Percentiles rank a stretch among this genome's conserved stretches.
These are phyloP conservation scores for Odontesthes bonariensis DNA, from an alignment of 2,113 vertebrate genomes.

Conservation along the genomic window DNA sequence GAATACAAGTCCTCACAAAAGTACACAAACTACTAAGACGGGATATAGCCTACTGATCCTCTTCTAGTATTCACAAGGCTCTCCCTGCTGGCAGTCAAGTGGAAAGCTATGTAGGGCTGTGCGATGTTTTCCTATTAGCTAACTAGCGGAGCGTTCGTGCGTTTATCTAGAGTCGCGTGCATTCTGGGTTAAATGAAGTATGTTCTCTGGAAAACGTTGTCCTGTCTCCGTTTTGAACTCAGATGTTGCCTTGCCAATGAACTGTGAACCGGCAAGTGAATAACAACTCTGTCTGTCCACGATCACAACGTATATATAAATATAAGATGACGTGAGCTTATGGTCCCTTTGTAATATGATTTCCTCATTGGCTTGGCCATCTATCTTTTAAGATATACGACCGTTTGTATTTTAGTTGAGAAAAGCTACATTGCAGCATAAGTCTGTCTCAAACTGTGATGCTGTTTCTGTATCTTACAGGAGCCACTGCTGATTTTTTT, in stretches of 20 bases:
- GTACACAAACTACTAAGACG: background rate
- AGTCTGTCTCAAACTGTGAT: background rate
- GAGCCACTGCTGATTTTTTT: background rate
- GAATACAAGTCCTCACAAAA: background rate
- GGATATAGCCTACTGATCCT: background rate
- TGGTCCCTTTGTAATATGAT: background rate
- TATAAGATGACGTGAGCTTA: slow-evolving; percentile 18
- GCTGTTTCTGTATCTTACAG: background rate
- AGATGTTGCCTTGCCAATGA: slow-evolving; percentile 68
- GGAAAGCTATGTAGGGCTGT: slow-evolving; percentile 55
- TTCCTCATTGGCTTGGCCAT: background rate
- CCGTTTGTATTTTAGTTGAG: background rate
- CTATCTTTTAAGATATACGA: background rate
- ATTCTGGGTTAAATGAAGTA: slow-evolving; percentile 26
- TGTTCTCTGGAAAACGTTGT: slow-evolving; percentile 35
- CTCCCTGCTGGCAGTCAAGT: slow-evolving; percentile 67
- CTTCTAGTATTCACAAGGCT: slow-evolving; percentile 44
- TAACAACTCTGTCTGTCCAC: slow-evolving; percentile 30
- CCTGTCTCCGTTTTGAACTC: slow-evolving; percentile 55
- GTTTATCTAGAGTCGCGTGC: slow-evolving; percentile 24
- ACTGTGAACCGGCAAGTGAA: slow-evolving; percentile 48
- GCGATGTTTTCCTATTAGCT: slow-evolving; percentile 32
- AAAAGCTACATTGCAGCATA: background rate
- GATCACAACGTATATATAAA: slow-evolving; percentile 29
- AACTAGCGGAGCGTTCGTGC: slow-evolving; percentile 19